Base-by-base conservation (phyloP, 2,797 vertebrate species). In the Acanthurus leucopareius region DNA sequence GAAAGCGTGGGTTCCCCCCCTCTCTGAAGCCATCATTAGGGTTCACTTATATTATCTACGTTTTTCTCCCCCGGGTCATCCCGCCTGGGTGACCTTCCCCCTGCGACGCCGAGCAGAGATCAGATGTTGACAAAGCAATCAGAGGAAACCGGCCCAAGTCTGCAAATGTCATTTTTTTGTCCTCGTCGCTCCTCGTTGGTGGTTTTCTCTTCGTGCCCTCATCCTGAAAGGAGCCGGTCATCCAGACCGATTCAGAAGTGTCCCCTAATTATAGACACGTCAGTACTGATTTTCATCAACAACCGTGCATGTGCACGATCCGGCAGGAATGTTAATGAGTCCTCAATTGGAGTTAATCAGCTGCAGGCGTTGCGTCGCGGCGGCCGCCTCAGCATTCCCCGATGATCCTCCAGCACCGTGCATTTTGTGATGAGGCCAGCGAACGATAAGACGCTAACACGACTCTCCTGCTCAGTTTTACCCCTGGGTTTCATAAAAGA, bases 241-340 rank as follows among this genome's bases (percentile, higher is more conserved):
- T 86, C 88, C 88, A 73, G 73, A 80, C 88, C 89, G 57, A 90
- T 93, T 82, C 80, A 74, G 77, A 85, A 88, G 80, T 89, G 85
- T 92, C 87, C 88, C 66, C 40, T 90, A 92, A 93, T 94, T 92
- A 94, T 73, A 85, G 90, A 86, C 85, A 62, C 90, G 91, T 94
- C 93, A 92, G 68, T 88, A 85, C 76, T 81, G 89, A 91, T 94
- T 88, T 93, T 84, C 93, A 92, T 93, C 93, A 93, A 92, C 92
- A 92, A 84, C 86, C 63, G 75, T 76, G 85, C 77, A 71, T 81
- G 86, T 87, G 89, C 38, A 91, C 88, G 91, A 92, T 92, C 85
- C 44, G 42, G 85, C 87, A 90, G 88, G 90, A 91, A 89, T 86
- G 77, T 84, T 93, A 93, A 93, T 90, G 92, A 89, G 84, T 77